Evolutionary conservation across 2,888 invertebrate genomes (phyloP).

Genomic region (Cataglyphis livida): DNA sequence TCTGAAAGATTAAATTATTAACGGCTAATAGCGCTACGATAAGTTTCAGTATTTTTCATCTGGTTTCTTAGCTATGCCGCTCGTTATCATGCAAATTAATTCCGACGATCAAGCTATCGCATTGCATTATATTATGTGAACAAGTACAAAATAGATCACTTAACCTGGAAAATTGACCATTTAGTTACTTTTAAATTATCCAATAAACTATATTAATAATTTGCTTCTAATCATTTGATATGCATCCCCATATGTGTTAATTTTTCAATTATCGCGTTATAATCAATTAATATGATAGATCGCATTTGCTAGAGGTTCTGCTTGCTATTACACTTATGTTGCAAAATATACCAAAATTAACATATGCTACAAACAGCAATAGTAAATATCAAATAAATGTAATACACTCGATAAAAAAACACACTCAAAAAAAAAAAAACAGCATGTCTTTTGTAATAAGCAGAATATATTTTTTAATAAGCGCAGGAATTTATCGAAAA

Average conservation of each 20-base stretch:
- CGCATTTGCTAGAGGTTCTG: background rate
- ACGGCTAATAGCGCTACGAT: constrained; percentile 58
- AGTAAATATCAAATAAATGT: background rate
- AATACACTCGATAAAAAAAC: background rate
- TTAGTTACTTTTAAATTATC: constrained; percentile 74
- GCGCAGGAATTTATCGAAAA: background rate
- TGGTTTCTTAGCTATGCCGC: constrained; percentile 45
- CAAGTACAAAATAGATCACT: constrained; percentile 71
- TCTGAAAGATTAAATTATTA: constrained; percentile 32
- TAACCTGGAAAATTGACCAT: constrained; percentile 74
- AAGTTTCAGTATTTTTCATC: constrained; percentile 51
- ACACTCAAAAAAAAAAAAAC: background rate
- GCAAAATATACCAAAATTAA: background rate
- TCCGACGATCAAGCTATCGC: constrained; percentile 56
- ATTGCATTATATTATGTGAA: constrained; percentile 48
- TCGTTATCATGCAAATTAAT: constrained; percentile 71
- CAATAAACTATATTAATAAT: constrained; percentile 70
- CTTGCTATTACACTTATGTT: background rate
- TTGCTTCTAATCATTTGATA: background rate
- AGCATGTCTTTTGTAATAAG: background rate
- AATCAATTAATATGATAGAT: background rate
- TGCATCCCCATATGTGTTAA: constrained; percentile 11
- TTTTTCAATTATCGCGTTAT: background rate
- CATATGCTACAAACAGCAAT: background rate
- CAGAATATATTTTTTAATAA: constrained; percentile 20